Conservation (phyloP, 2,113 vertebrate species). For the Cariama cristata region DNA sequence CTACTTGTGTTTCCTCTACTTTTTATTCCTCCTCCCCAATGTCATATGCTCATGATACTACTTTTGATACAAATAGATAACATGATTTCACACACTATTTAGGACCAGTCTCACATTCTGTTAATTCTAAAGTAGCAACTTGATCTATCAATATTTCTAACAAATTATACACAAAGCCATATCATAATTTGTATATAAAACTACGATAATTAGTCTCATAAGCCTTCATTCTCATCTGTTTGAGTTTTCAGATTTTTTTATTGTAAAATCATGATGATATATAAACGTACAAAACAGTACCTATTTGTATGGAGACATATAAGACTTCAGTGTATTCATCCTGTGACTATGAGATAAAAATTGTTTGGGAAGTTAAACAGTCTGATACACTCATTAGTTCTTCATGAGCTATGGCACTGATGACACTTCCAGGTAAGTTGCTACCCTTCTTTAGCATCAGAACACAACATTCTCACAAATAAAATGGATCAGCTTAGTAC, state of each 20-base stretch:
- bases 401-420: neutral
- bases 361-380: neutral
- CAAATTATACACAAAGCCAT: neutral
- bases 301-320: neutral
- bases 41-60: neutral
- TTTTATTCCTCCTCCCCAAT: neutral
- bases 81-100: neutral
- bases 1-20: neutral
- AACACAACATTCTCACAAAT: neutral
- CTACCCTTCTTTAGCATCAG: neutral
- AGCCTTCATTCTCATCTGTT: neutral
- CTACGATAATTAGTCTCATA: neutral
- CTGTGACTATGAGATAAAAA: neutral
- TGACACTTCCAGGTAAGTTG: neutral
- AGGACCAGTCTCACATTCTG: neutral
- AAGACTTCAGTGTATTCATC: neutral
- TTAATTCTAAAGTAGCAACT: neutral
- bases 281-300: neutral
- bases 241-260: neutral
- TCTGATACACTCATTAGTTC: neutral
- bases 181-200: neutral
- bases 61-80: neutral
- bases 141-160: neutral
- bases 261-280: neutral
- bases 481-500: neutral